phyloP scores from a whole-genome alignment of 1,140 invertebrate species.

The Heterodera carotae region DNA sequence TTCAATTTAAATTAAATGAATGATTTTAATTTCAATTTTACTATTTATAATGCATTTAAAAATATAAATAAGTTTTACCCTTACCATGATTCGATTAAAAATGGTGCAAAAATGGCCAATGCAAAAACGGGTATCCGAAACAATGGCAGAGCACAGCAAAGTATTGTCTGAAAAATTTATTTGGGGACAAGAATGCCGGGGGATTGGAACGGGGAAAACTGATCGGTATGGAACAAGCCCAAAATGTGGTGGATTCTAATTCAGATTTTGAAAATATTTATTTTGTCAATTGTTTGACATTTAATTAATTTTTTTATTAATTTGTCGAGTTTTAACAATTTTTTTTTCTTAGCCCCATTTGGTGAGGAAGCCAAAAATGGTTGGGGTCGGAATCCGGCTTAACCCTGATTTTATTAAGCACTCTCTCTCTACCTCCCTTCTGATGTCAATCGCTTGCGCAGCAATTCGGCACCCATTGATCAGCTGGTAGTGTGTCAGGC shows the following conservation, averaged over 20 bases:
- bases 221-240: no score
- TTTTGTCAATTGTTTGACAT: not conserved
- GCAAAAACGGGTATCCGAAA: conserved; percentile 60
- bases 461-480: conserved; percentile 59
- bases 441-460: conserved; percentile 54
- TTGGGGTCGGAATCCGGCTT: no score
- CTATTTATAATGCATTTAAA: not conserved
- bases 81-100: conserved; percentile 56
- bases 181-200: no score
- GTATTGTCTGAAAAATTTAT: conserved; percentile 56
- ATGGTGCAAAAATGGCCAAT: conserved; percentile 58
- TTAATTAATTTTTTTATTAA: not conserved
- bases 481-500: conserved; percentile 60
- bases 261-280: no score
- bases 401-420: no score
- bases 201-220: no score
- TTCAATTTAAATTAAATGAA: no score
- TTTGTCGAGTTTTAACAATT: no score
- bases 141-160: conserved; percentile 59
- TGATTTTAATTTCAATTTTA: no score
- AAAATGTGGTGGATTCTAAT: no score
- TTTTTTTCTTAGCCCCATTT: no score
- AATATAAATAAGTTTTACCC: not conserved
- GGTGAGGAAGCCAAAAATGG: no score
- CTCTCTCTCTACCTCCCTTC: conserved; percentile 46